phyloP scores from a whole-genome alignment of 1,140 invertebrate species.

The Vollenhovia emeryi region DNA sequence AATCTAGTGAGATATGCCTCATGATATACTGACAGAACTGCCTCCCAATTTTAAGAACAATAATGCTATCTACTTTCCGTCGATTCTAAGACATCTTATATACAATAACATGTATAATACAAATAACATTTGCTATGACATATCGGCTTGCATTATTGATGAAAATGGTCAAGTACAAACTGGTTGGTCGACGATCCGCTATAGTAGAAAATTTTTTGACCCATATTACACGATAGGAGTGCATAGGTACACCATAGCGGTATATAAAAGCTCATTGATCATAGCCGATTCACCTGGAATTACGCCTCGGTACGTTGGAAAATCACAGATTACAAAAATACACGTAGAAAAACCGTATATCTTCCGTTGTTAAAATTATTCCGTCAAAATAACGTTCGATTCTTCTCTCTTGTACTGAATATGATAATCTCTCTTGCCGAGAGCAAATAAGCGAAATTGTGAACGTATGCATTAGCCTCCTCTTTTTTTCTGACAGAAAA shows the following conservation, averaged over 20 bases:
- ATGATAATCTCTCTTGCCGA: conserved; percentile 35
- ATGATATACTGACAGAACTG: background rate
- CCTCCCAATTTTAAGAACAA: background rate
- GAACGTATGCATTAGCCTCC: background rate
- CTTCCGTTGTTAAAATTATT: conserved; percentile 35
- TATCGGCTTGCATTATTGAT: background rate
- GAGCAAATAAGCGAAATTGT: conserved; percentile 33
- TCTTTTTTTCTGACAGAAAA: background rate
- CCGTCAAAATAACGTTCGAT: conserved; percentile 47
- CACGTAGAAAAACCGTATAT: conserved; percentile 33
- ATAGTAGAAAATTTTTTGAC: conserved; percentile 4
- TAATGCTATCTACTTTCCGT: background rate
- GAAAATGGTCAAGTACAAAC: conserved; percentile 20
- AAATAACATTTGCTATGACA: conserved; percentile 29
- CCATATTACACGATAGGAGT: background rate
- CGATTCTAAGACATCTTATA: conserved; percentile 33
- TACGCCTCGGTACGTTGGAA: background rate
- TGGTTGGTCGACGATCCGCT: background rate
- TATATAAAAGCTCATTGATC: conserved; percentile 28
- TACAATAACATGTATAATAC: conserved; percentile 30
- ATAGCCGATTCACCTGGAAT: background rate
- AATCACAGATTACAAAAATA: conserved; percentile 56
- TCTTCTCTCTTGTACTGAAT: conserved; percentile 46
- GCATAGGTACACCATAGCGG: background rate
- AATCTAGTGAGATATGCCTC: background rate